These are phyloP conservation scores for Tenualosa ilisha DNA, from an alignment of 2,797 vertebrate species.

Conservation along the genomic window DNA sequence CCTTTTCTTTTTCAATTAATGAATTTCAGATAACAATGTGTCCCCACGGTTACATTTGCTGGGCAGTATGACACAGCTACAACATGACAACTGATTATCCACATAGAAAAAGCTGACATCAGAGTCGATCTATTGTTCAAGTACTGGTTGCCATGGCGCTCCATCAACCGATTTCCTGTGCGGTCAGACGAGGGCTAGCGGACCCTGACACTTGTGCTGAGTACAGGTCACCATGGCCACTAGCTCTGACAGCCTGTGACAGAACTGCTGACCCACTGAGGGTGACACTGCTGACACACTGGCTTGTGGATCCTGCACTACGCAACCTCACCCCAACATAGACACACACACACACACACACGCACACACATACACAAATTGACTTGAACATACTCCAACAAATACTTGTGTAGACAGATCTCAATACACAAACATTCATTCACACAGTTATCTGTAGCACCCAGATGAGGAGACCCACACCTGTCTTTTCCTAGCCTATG, in stretches of 20 bases:
- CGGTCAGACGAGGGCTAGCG: constrained; percentile 47
- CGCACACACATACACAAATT: background rate
- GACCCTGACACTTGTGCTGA: constrained; percentile 70
- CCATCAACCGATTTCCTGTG: background rate
- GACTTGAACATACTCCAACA: constrained; percentile 47
- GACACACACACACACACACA: constrained; percentile 28
- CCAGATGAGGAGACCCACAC: too few species aligned
- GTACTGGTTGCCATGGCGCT: background rate
- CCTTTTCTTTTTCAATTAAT: background rate
- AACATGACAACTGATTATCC: background rate
- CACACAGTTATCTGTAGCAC: too few species aligned
- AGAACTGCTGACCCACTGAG: constrained; percentile 67
- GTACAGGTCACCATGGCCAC: constrained; percentile 62
- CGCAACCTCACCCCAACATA: background rate
- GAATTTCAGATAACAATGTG: too few species aligned
- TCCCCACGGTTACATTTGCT: background rate
- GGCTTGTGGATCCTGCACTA: background rate
- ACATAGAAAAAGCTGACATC: background rate
- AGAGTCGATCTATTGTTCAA: background rate
- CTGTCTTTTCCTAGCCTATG: too few species aligned
- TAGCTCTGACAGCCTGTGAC: constrained; percentile 60
- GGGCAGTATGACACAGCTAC: background rate
- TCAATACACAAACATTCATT: background rate
- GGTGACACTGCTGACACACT: constrained; percentile 63
- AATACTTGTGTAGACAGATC: constrained; percentile 61